These are phyloP conservation scores for Rhinella marina DNA, from an alignment of 2,797 vertebrate species.

Conservation along the genomic window DNA sequence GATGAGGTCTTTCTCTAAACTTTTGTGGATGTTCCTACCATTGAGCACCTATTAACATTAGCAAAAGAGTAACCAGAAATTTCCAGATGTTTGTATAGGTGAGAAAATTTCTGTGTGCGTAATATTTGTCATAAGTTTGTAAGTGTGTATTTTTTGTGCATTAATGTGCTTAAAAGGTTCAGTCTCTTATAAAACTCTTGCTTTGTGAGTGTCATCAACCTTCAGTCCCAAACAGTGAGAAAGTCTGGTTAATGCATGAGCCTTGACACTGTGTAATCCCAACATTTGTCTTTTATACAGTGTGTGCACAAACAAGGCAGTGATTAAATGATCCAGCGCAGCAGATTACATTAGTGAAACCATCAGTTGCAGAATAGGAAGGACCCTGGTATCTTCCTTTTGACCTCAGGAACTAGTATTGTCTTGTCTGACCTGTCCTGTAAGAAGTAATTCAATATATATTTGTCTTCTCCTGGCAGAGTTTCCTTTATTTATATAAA, in stretches of 20 bases:
- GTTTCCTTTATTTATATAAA: neutral
- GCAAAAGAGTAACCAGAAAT: no score
- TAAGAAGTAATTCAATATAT: neutral
- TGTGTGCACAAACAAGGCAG: slow-evolving; percentile 60
- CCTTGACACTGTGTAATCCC: slow-evolving; percentile 59
- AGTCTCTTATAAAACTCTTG: slow-evolving; percentile 26
- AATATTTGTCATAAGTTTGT: neutral
- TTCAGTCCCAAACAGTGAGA: slow-evolving; percentile 25
- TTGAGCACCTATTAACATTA: no score
- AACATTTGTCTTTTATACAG: slow-evolving; percentile 55
- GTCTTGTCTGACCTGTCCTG: neutral
- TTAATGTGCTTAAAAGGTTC: slow-evolving; percentile 2
- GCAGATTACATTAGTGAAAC: slow-evolving; percentile 58
- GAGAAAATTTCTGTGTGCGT: neutral
- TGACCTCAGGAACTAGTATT: slow-evolving; percentile 37
- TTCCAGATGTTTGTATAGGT: no score
- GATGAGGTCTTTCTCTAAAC: no score
- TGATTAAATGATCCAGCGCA: slow-evolving; percentile 57
- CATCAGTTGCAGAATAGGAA: slow-evolving; percentile 38
- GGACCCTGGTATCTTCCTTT: slow-evolving; percentile 15
- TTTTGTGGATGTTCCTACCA: no score
- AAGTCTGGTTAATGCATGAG: slow-evolving; percentile 49
- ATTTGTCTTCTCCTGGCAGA: neutral
- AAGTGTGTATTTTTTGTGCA: neutral
- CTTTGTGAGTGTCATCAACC: slow-evolving; percentile 20